A percentile compares a stretch with the other conserved stretches of the same genome.
These are phyloP conservation scores for Microplitis demolitor DNA, from an alignment of 1,140 invertebrate species.

Conservation along the genomic window DNA sequence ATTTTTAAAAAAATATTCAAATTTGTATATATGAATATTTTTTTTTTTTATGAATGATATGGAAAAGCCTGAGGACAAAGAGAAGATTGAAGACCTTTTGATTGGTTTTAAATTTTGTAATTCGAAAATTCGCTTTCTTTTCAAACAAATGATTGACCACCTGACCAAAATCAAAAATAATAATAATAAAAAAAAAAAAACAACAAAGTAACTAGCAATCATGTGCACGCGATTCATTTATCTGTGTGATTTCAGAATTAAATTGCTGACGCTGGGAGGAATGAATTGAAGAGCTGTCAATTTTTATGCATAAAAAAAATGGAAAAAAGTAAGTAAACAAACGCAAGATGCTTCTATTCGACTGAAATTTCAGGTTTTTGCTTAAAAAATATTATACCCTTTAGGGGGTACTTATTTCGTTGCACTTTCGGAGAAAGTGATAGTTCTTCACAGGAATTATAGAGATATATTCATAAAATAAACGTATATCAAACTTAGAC, in stretches of 20 bases:
- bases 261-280: not conserved
- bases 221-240: slow-evolving; percentile 50
- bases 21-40: too few relatives aligned
- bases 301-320: slow-evolving; percentile 2
- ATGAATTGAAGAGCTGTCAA: slow-evolving; percentile 5
- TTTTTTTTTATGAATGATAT: too few relatives aligned
- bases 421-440: too few relatives aligned
- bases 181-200: slow-evolving; percentile 16
- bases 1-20: too few relatives aligned
- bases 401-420: too few relatives aligned
- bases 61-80: too few relatives aligned
- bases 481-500: too few relatives aligned
- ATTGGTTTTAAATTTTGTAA: not conserved
- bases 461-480: too few relatives aligned
- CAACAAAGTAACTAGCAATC: slow-evolving; percentile 40
- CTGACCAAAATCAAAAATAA: slow-evolving; percentile 45
- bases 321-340: slow-evolving; percentile 20
- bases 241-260: slow-evolving; percentile 2
- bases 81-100: not conserved
- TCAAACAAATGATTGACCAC: slow-evolving; percentile 25
- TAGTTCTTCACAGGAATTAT: too few relatives aligned
- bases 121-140: not conserved
- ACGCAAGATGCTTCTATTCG: not conserved
- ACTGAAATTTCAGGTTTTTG: too few relatives aligned
- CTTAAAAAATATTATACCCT: too few relatives aligned